These are phyloP conservation scores for Parnassius mnemosyne DNA, from an alignment of 2,888 invertebrate species.

Conservation along the genomic window DNA sequence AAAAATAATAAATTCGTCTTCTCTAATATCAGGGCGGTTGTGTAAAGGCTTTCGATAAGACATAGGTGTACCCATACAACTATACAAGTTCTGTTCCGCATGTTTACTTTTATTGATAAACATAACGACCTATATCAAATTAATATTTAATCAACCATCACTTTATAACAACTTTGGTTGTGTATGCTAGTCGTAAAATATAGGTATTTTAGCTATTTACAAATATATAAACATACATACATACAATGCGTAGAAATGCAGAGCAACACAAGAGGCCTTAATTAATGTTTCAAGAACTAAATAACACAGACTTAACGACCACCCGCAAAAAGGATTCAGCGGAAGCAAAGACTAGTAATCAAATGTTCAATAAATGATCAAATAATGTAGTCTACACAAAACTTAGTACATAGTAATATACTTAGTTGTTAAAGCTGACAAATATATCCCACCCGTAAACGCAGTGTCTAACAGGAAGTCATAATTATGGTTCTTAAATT, in stretches of 20 bases:
- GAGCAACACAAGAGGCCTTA: slow-evolving; percentile 78
- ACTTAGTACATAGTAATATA: slow-evolving; percentile 35
- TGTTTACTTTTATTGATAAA: slow-evolving; percentile 70
- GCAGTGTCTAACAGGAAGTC: slow-evolving; percentile 41
- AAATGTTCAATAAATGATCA: slow-evolving; percentile 33
- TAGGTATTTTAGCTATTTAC: slow-evolving; percentile 79
- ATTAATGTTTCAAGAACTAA: slow-evolving; percentile 71
- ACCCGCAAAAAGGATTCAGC: slow-evolving; percentile 61
- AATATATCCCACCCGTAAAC: slow-evolving; percentile 42
- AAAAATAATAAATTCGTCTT: slow-evolving; percentile 72
- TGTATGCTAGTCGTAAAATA: slow-evolving; percentile 81
- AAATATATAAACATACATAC: slow-evolving; percentile 80
- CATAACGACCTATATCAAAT: slow-evolving; percentile 76
- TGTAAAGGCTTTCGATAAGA: slow-evolving; percentile 67
- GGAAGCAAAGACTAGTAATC: slow-evolving; percentile 48
- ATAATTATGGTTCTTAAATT: slow-evolving; percentile 41
- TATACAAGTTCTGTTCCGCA: slow-evolving; percentile 58
- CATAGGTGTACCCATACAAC: slow-evolving; percentile 61
- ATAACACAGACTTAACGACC: slow-evolving; percentile 76
- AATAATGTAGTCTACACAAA: slow-evolving; percentile 35
- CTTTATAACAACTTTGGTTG: slow-evolving; percentile 82
- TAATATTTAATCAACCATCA: slow-evolving; percentile 81
- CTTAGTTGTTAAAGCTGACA: slow-evolving; percentile 41
- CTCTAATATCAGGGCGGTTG: slow-evolving; percentile 77
- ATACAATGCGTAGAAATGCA: slow-evolving; percentile 81